Evolutionary conservation across 1,140 invertebrate species (phyloP).

Genomic region (Drosophila burlai): DNA sequence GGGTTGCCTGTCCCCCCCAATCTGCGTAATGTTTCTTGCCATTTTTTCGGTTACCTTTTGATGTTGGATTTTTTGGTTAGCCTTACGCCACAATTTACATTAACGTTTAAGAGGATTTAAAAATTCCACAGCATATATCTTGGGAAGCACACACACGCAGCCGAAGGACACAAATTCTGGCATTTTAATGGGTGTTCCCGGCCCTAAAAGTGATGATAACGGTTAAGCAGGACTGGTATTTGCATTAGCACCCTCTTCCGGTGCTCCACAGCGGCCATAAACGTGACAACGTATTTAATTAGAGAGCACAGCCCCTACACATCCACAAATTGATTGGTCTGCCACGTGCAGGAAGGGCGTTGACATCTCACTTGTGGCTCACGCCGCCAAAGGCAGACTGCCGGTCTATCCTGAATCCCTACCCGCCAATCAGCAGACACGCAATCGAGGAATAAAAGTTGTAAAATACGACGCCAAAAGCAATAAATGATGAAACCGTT

Average conservation of each 20-base stretch:
- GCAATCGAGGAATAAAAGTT: conserved; percentile 48
- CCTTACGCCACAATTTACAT: conserved; percentile 33
- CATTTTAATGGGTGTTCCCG: conserved; percentile 50
- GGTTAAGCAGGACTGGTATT: conserved; percentile 43
- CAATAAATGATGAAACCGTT: conserved; percentile 41
- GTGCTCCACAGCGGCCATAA: conserved; percentile 33
- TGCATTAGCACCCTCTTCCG: conserved; percentile 29
- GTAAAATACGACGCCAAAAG: conserved; percentile 34
- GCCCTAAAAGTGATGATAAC: conserved; percentile 52
- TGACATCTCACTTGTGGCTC: conserved; percentile 61
- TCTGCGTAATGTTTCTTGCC: not conserved
- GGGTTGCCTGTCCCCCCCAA: not conserved
- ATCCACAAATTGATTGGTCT: conserved; percentile 26
- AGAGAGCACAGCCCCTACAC: conserved; percentile 10
- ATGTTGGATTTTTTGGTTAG: conserved; percentile 18
- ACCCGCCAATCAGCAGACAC: conserved; percentile 21
- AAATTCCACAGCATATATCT: conserved; percentile 16
- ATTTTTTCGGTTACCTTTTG: conserved; percentile 12
- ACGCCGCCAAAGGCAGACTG: conserved; percentile 4
- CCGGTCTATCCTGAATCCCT: not conserved
- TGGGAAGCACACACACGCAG: not conserved
- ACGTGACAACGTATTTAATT: conserved; percentile 70
- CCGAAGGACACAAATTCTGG: conserved; percentile 32
- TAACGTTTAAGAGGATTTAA: conserved; percentile 43
- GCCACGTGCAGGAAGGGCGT: conserved; percentile 37